phyloP scores from a whole-genome alignment of 2,113 vertebrate genomes.

The Odontesthes bonariensis region DNA sequence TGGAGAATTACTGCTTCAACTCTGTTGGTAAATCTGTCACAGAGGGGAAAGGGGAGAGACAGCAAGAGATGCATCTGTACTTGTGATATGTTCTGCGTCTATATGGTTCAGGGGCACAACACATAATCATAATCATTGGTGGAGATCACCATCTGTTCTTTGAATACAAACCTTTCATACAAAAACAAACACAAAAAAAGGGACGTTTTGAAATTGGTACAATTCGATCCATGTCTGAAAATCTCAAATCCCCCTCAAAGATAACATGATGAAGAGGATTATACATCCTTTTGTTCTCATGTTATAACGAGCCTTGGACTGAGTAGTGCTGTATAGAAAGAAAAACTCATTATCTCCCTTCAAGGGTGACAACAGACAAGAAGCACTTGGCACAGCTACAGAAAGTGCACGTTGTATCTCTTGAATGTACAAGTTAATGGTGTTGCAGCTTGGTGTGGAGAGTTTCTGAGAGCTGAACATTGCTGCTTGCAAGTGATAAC shows the following conservation, averaged over 20 bases:
- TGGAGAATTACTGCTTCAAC: constrained; percentile 58
- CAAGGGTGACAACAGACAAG: constrained; percentile 59
- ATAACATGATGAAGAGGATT: constrained; percentile 46
- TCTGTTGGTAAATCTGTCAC: constrained; percentile 52
- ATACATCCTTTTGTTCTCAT: constrained; percentile 61
- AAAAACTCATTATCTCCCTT: constrained; percentile 70
- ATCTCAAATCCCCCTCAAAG: constrained; percentile 47
- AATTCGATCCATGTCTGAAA: constrained; percentile 29
- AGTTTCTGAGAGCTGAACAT: constrained; percentile 55
- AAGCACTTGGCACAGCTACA: constrained; percentile 50
- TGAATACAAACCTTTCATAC: constrained; percentile 26
- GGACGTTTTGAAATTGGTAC: constrained; percentile 38
- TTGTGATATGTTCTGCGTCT: neutral
- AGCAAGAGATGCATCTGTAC: constrained; percentile 18
- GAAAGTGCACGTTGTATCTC: constrained; percentile 63
- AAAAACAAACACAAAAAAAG: constrained; percentile 2
- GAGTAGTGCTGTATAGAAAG: constrained; percentile 26
- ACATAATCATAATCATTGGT: constrained; percentile 33
- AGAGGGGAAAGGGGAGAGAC: constrained; percentile 1
- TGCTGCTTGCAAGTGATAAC: constrained; percentile 71
- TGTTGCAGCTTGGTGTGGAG: constrained; percentile 53
- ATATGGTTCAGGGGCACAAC: neutral
- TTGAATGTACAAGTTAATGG: constrained; percentile 69
- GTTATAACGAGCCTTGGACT: constrained; percentile 53
- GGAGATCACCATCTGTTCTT: constrained; percentile 22